These are phyloP conservation scores for Brachycybe producta DNA, from an alignment of 2,888 invertebrate genomes.

Conservation along the genomic window DNA sequence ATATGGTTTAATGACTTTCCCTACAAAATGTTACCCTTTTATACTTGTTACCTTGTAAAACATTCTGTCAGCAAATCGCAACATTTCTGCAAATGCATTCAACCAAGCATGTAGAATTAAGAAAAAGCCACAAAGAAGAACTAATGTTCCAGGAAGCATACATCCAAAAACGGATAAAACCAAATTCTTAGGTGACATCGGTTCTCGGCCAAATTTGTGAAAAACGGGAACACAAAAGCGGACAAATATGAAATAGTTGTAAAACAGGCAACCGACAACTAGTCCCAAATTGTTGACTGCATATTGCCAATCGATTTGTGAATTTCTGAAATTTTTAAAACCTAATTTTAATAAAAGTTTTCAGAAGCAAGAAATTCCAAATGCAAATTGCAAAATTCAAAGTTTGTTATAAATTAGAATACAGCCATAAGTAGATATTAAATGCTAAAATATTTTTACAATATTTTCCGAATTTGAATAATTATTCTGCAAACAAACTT, in stretches of 20 bases:
- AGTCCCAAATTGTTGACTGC: constrained; percentile 57
- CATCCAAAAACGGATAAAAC: constrained; percentile 51
- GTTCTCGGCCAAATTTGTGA: constrained; percentile 45
- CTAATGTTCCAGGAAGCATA: constrained; percentile 57
- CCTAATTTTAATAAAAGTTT: too few relatives aligned
- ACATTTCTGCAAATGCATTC: constrained; percentile 78
- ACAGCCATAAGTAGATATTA: too few relatives aligned
- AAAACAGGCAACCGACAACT: constrained; percentile 63
- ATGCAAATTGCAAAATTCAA: too few relatives aligned
- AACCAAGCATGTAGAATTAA: constrained; percentile 79
- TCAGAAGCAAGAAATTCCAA: too few relatives aligned
- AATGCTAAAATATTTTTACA: constrained; percentile 3
- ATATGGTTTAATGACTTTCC: neutral
- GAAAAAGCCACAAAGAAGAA: constrained; percentile 66
- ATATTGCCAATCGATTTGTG: constrained; percentile 57
- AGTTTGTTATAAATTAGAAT: too few relatives aligned
- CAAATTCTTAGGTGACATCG: constrained; percentile 33
- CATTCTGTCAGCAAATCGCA: constrained; percentile 72
- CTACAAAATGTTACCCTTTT: too few relatives aligned
- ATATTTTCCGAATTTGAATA: too few relatives aligned
- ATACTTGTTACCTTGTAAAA: constrained; percentile 57
- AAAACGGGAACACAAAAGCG: constrained; percentile 58
- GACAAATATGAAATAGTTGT: constrained; percentile 66
- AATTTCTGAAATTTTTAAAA: constrained; percentile 55
- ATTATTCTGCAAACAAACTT: too few relatives aligned